Evolutionary conservation across 2,113 vertebrate species (phyloP).

Genomic region (Ctenomys sociabilis): DNA sequence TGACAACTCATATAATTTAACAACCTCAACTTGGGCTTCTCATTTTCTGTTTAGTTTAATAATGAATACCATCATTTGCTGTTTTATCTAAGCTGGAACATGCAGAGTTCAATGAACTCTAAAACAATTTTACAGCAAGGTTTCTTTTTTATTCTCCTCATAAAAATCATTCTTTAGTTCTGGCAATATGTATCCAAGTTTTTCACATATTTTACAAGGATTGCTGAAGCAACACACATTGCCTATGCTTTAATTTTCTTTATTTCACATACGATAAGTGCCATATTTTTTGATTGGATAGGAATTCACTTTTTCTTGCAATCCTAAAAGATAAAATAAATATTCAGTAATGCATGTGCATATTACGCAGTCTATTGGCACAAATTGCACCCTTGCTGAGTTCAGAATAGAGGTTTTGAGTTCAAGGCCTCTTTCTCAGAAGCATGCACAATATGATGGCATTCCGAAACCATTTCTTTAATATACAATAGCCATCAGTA

Average conservation of each 20-base stretch:
- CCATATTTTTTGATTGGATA: slow-evolving; percentile 56
- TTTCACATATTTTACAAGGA: slow-evolving; percentile 76
- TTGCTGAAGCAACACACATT: slow-evolving; percentile 34
- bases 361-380: not conserved
- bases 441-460: not conserved
- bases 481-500: not conserved
- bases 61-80: slow-evolving; percentile 66
- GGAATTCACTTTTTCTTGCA: slow-evolving; percentile 76
- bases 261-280: slow-evolving; percentile 68
- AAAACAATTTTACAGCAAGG: slow-evolving; percentile 68
- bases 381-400: not conserved
- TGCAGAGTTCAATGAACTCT: slow-evolving; percentile 54
- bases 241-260: slow-evolving; percentile 31
- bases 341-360: slow-evolving; percentile 68
- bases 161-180: slow-evolving; percentile 79
- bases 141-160: slow-evolving; percentile 69
- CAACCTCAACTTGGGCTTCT: slow-evolving; percentile 57
- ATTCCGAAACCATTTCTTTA: slow-evolving; percentile 19
- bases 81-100: slow-evolving; percentile 51
- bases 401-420: rapidly evolving
- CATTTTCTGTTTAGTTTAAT: slow-evolving; percentile 64
- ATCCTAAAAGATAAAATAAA: slow-evolving; percentile 64
- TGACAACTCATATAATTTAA: slow-evolving; percentile 75
- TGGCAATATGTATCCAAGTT: slow-evolving; percentile 71
- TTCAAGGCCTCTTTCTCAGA: not conserved